Base-by-base conservation (phyloP, 2,797 vertebrate genomes). In the Dryobates pubescens region DNA sequence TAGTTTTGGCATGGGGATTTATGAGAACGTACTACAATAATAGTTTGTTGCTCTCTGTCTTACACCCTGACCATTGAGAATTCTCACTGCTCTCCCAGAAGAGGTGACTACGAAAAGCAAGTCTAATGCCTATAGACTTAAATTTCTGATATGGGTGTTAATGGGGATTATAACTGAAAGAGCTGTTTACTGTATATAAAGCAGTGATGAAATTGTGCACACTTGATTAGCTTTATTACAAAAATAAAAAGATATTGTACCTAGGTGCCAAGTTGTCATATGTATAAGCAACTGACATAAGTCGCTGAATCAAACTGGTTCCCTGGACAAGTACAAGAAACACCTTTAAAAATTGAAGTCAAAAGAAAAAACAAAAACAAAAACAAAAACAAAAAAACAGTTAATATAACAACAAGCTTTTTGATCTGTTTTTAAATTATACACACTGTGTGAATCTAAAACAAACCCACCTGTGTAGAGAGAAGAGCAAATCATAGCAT, bases 261-360 rank as follows among this genome's bases (percentile, higher is more conserved):
- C 99, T 99, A 98, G 99, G 99, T 68, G 99, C 99, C 77, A 99
- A 98, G 98, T 99, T 99, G 98, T 99, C 99, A 72, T 99, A 99
- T 16, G 99, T 99, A 97, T 99, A 99, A 94, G 99, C 99, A 97
- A 99, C 99, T 92, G 99, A 99, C 97, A 99, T 99, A 96, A 99
- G 96, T 64, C 99, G 98, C 92, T 99, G 99, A 98, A 99, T 99
- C 97, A 99, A 98, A 98, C 98, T 99, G 97, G 99, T 99, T 84
- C 98, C 99, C 97, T 99, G 99, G 89, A 99, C 99, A 76, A 99
- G 98, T 95, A 98, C 97, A 96, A 99, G 98, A 96, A 99, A 99
- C 69, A 99, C 99, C 99, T 99, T 97, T 94, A 97, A 97, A 97
- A 97, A 97, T 97, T 82, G 96, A 95, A 95, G 91, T 95, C 67